Conservation (phyloP, 2,888 invertebrate genomes). For the Macropis europaea region DNA sequence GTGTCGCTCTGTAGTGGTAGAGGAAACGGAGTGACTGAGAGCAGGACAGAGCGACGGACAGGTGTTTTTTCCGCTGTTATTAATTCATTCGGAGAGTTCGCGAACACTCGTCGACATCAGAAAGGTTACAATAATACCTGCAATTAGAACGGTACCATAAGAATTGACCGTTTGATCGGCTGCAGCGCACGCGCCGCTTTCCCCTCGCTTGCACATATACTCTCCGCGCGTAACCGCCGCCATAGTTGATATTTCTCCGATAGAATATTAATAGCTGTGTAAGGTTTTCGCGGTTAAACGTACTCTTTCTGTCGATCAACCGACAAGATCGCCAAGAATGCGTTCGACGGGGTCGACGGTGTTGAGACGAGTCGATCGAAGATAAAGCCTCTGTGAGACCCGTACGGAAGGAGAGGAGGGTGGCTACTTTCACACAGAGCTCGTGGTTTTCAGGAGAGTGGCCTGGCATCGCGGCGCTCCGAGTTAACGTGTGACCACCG, state of each 20-base stretch:
- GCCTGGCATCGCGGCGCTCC: slow-evolving; percentile 52
- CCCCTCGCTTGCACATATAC: slow-evolving; percentile 49
- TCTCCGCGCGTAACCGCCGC: slow-evolving; percentile 62
- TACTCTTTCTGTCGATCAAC: slow-evolving; percentile 38
- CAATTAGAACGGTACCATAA: slow-evolving; percentile 24
- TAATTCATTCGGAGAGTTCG: slow-evolving; percentile 29
- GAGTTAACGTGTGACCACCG: slow-evolving; percentile 54
- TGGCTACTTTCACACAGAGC: slow-evolving; percentile 55
- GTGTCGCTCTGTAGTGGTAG: slow-evolving; percentile 42
- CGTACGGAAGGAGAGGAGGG: slow-evolving; percentile 43
- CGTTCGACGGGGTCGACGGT: slow-evolving; percentile 17
- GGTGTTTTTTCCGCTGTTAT: slow-evolving; percentile 53
- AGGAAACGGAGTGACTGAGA: slow-evolving; percentile 37
- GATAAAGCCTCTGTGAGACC: slow-evolving; percentile 31
- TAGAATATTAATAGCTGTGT: slow-evolving; percentile 61
- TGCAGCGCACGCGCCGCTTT: slow-evolving; percentile 61
- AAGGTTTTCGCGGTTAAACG: slow-evolving; percentile 37
- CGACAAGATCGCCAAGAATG: slow-evolving; percentile 29
- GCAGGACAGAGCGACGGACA: slow-evolving; percentile 51
- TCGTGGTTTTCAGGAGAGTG: slow-evolving; percentile 56
- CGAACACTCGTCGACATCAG: slow-evolving; percentile 10
- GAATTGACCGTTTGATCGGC: slow-evolving; percentile 33
- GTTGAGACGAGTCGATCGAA: slow-evolving; percentile 36
- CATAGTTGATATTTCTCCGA: slow-evolving; percentile 67
- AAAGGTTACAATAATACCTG: slow-evolving; percentile 10